These are phyloP conservation scores for Ceratotherium simum DNA, from an alignment of 2,113 vertebrate genomes.

Conservation along the genomic window DNA sequence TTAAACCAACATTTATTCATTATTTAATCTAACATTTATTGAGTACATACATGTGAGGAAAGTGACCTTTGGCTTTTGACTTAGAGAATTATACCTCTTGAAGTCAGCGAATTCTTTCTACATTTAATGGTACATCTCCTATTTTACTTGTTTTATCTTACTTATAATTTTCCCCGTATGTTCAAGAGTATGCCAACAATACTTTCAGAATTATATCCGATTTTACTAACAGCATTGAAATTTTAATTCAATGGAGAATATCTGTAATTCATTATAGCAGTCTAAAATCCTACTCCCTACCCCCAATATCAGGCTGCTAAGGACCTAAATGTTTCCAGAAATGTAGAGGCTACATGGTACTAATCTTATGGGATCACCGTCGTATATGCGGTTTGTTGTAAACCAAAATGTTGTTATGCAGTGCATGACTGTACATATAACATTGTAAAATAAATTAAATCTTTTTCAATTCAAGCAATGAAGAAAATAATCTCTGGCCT, in stretches of 20 bases:
- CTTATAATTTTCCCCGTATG: slow-evolving; percentile 33
- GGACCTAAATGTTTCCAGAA: slow-evolving; percentile 49
- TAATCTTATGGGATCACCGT: too few relatives aligned
- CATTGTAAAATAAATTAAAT: slow-evolving; percentile 36
- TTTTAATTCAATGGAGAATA: slow-evolving; percentile 55
- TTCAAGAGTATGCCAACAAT: slow-evolving; percentile 10
- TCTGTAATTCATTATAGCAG: slow-evolving; percentile 31
- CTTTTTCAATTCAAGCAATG: slow-evolving; percentile 25
- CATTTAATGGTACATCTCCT: background rate
- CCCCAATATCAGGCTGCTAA: background rate
- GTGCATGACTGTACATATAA: background rate
- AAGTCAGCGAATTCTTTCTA: slow-evolving; percentile 31
- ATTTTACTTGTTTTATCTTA: slow-evolving; percentile 44
- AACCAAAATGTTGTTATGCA: too few relatives aligned
- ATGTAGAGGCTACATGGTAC: background rate
- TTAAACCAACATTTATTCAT: background rate
- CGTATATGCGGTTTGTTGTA: too few relatives aligned
- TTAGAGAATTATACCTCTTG: background rate
- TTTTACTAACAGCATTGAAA: slow-evolving; percentile 58
- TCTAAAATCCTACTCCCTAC: background rate
- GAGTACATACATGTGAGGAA: background rate
- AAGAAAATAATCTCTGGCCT: background rate
- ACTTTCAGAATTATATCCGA: slow-evolving; percentile 50
- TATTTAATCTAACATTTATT: slow-evolving; percentile 16
- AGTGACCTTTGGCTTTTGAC: slow-evolving; percentile 33